phyloP scores from a whole-genome alignment of 2,113 vertebrate genomes.

The Vombatus ursinus region DNA sequence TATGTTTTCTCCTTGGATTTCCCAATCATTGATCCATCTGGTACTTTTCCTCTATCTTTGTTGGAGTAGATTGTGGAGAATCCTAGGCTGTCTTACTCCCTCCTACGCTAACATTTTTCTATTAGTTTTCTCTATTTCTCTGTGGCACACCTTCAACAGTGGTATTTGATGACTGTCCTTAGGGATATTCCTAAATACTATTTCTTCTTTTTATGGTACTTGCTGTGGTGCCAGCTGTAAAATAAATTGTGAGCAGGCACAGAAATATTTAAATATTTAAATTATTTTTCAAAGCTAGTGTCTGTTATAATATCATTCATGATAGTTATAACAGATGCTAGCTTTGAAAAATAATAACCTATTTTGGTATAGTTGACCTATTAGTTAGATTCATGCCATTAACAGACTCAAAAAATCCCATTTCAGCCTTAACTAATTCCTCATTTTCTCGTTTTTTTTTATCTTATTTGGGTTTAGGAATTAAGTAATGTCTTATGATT shows the following conservation, averaged over 20 bases:
- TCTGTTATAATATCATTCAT: too few relatives aligned
- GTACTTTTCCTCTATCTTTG: neutral
- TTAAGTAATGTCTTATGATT: too few relatives aligned
- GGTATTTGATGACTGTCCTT: neutral
- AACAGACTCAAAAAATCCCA: neutral
- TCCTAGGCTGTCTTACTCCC: neutral
- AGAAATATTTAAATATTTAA: neutral
- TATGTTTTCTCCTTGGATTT: neutral
- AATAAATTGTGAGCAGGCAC: neutral
- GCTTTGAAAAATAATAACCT: neutral
- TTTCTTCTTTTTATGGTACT: neutral
- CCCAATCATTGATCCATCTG: neutral
- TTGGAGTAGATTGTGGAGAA: neutral
- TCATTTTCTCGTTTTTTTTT: neutral
- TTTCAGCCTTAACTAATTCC: neutral
- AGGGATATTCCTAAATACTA: neutral
- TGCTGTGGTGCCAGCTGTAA: neutral
- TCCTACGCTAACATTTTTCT: neutral
- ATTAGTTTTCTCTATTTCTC: neutral
- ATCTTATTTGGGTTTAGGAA: neutral
- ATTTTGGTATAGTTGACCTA: neutral
- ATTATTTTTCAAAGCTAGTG: too few relatives aligned
- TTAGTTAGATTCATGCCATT: neutral
- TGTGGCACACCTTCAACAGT: neutral
- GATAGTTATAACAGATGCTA: neutral